A percentile compares a stretch with the other conserved stretches of the same genome.
Conservation (phyloP, 2,888 invertebrate species). For the Diaperis boleti region DNA sequence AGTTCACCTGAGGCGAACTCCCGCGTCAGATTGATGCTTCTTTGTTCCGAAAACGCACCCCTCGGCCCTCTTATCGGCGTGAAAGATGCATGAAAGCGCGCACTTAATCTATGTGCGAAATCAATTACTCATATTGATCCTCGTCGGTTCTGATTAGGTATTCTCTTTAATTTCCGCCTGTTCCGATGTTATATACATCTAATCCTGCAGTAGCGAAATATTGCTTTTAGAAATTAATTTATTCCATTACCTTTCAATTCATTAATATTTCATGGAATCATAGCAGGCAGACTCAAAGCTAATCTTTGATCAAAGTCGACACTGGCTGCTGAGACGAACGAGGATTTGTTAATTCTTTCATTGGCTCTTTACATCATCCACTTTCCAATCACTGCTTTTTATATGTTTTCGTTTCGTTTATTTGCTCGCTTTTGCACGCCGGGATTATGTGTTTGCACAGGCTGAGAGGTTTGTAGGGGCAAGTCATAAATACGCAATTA, state of each 20-base stretch:
- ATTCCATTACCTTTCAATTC: constrained; percentile 70
- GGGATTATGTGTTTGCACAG: constrained; percentile 42
- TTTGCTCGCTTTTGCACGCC: constrained; percentile 45
- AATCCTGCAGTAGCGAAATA: constrained; percentile 65
- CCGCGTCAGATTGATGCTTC: neutral
- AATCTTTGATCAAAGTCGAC: constrained; percentile 66
- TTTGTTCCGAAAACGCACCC: constrained; percentile 8
- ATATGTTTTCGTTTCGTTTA: constrained; percentile 53
- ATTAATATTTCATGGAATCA: constrained; percentile 69
- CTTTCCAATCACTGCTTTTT: constrained; percentile 54
- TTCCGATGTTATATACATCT: constrained; percentile 57
- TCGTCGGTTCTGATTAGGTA: constrained; percentile 64
- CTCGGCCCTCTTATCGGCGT: neutral
- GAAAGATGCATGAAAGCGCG: constrained; percentile 40
- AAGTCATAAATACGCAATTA: constrained; percentile 25
- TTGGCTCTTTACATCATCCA: constrained; percentile 50
- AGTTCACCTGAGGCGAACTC: no score
- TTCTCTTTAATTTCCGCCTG: constrained; percentile 68
- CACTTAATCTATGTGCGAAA: constrained; percentile 52
- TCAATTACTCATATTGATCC: constrained; percentile 63
- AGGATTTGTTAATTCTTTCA: constrained; percentile 57
- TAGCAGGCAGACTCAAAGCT: constrained; percentile 64
- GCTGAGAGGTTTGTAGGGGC: constrained; percentile 22
- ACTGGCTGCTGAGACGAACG: constrained; percentile 46
- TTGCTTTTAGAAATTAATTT: constrained; percentile 70